Evolutionary conservation across 2,888 invertebrate species (phyloP), one percentile per base, ranked within the genome.

Genomic region (Asteroscopus sphinx): DNA sequence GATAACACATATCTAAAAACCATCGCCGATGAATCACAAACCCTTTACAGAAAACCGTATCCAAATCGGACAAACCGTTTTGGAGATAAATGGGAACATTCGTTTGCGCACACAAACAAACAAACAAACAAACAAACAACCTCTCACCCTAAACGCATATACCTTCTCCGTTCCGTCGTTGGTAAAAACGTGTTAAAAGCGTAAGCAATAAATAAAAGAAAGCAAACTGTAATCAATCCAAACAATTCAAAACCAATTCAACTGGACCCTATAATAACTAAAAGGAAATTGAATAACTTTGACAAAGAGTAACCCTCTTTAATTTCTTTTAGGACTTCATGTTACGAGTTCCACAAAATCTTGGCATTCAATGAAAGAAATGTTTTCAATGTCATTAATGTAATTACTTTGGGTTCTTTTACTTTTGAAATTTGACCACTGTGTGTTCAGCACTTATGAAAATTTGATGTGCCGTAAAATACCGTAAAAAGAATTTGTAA

Each of bases 251-350:
- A 40, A 25, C 35, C 37, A 46, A 52, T 47, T 44, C 33, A 55
- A 44, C 42, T 8, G 26, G 36, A 15, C 15, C 35, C 16, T 28
- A 51, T 47, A 17, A 49, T 39, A 54, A 42, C 45, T 25, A 46
- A 45, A 42, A 42, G 39, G 32, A 68, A 62, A 55, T 68, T 68
- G 32, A 39, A 68, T 39, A 55, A 66, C 46, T 66, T 62, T 55
- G 32, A 17, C 30, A 39, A 62, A 66, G 39, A 37, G 33, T 17
- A 30, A 9, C 46, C 45, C 35, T 16, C 32, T 25, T 9, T 55
- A 62, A 68, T 62, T 55, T 55, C 39, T 66, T 55, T 68, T 55
- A 25, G 42, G 28, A 21, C 4, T 60, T 40, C 47, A 15, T 54
- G 32, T 33, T 36, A 12, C 16, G 4, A 35, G 3, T 8, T 21